These are phyloP conservation scores for Larimichthys crocea DNA, from an alignment of 2,113 vertebrate species.

Conservation along the genomic window DNA sequence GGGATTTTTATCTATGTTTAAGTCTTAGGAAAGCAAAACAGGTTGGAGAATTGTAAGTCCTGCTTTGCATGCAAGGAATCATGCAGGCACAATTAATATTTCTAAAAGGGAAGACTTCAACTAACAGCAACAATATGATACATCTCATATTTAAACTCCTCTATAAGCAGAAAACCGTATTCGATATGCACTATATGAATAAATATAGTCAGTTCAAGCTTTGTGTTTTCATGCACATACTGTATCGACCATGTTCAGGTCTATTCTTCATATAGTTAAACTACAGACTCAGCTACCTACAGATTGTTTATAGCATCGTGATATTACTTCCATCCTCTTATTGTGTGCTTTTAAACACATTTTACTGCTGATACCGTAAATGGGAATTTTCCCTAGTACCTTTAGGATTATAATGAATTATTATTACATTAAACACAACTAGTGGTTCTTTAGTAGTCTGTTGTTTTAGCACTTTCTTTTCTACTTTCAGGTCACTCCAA, in stretches of 20 bases:
- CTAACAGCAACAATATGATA: neutral
- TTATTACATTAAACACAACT: neutral
- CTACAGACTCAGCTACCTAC: neutral
- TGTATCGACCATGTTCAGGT: too few species aligned
- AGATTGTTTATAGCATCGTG: neutral
- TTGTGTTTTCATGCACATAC: too few species aligned
- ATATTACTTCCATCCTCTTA: neutral
- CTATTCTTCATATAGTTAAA: too few species aligned
- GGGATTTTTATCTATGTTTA: too few species aligned
- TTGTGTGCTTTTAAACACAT: too few species aligned
- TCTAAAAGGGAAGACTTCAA: neutral
- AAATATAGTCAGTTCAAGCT: neutral
- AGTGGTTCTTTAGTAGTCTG: neutral
- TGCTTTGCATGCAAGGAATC: neutral
- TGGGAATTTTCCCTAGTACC: neutral
- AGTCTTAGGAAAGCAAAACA: too few species aligned
- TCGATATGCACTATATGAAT: neutral
- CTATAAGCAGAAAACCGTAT: too few species aligned
- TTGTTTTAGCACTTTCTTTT: neutral
- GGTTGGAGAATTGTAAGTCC: neutral
- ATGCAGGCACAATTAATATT: neutral
- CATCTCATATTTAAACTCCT: neutral
- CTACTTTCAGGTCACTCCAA: slow-evolving; percentile 85
- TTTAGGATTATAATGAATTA: neutral
- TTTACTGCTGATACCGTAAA: neutral